phyloP scores from a whole-genome alignment of 2,113 vertebrate genomes.

The Myotis lucifugus region DNA sequence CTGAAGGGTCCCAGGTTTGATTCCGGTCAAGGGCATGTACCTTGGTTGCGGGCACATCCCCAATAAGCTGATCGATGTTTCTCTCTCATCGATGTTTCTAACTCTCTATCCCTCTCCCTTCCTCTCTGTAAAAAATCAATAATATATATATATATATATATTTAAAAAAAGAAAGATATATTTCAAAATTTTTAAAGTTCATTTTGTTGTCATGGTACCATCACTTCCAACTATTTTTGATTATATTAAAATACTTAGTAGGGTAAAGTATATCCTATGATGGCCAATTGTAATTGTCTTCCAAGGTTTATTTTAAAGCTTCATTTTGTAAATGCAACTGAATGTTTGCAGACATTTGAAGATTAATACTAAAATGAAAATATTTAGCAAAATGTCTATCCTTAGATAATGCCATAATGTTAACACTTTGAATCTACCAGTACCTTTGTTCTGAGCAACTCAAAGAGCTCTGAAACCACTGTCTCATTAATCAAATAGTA shows the following conservation, averaged over 20 bases:
- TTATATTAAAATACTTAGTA: slow-evolving; percentile 42
- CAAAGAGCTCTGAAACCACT: slow-evolving; percentile 53
- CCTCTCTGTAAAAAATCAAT: no score
- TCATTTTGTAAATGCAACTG: slow-evolving; percentile 56
- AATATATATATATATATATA: background rate
- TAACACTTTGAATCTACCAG: slow-evolving; percentile 63
- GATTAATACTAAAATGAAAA: slow-evolving; percentile 59
- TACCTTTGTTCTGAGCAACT: slow-evolving; percentile 65
- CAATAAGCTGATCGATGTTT: no score
- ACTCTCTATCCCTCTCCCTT: no score
- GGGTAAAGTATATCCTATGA: background rate
- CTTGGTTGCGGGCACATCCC: no score
- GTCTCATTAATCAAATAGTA: slow-evolving; percentile 67
- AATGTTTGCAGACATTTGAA: slow-evolving; percentile 60
- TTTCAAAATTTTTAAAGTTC: slow-evolving; percentile 21
- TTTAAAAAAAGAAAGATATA: no score
- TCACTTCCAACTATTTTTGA: slow-evolving; percentile 56
- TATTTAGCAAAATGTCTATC: slow-evolving; percentile 60
- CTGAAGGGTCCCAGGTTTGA: no score
- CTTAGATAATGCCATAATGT: slow-evolving; percentile 56
- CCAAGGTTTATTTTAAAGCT: slow-evolving; percentile 56
- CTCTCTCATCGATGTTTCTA: no score
- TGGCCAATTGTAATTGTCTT: slow-evolving; percentile 53
- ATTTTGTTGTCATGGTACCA: slow-evolving; percentile 63
- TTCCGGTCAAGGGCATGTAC: no score